phyloP scores from a whole-genome alignment of 2,797 vertebrate species.

The Poecilia picta region DNA sequence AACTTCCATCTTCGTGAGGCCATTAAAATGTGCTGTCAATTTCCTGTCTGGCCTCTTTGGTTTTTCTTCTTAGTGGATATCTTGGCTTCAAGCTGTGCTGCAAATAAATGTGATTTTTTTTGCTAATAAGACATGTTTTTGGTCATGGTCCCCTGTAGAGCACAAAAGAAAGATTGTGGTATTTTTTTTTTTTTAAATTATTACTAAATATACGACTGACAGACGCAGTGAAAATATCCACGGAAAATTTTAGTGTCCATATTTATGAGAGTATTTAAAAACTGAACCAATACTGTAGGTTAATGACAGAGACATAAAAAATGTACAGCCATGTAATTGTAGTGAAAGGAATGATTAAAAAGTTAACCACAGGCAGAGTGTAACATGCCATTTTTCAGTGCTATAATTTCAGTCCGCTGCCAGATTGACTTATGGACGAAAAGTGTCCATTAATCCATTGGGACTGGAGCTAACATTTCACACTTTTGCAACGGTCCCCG shows the following conservation, averaged over 20 bases:
- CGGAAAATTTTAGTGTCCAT: neutral
- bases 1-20: conserved; percentile 36
- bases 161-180: conserved; percentile 8
- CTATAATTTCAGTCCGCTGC: neutral
- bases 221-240: neutral
- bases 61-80: conserved; percentile 22
- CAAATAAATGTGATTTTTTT: conserved; percentile 34
- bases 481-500: neutral
- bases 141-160: conserved; percentile 9
- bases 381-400: neutral
- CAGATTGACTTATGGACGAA: neutral
- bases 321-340: neutral
- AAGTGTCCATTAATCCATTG: neutral
- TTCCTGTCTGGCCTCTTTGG: conserved; percentile 38
- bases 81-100: conserved; percentile 26
- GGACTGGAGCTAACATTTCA: neutral
- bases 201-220: neutral
- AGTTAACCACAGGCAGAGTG: neutral
- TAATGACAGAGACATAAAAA: neutral
- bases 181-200: neutral
- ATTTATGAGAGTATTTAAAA: neutral
- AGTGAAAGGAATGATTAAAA: neutral
- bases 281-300: neutral
- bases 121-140: conserved; percentile 17
- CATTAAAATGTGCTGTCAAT: conserved; percentile 50